Percentiles rank a stretch among this genome's conserved stretches.
Evolutionary conservation across 2,888 invertebrate species (phyloP).

Genomic region (Alcis repandata): DNA sequence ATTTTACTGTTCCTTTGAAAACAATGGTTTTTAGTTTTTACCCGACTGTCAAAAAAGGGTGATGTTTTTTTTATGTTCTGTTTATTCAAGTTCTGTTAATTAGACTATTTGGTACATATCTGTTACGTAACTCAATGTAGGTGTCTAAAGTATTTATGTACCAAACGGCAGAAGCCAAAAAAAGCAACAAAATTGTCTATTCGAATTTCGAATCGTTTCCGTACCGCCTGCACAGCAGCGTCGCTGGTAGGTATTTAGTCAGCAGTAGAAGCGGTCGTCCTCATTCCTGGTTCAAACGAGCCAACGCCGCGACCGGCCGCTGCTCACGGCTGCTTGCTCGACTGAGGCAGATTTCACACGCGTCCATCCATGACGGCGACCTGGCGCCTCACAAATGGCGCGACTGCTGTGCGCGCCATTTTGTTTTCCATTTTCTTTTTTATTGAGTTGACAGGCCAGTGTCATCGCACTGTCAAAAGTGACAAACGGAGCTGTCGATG

Average conservation of each 20-base stretch:
- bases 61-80: neutral
- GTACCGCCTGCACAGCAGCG: neutral
- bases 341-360: conserved; percentile 36
- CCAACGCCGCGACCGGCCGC: conserved; percentile 8
- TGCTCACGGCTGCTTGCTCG: neutral
- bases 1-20: neutral
- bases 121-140: too few species aligned
- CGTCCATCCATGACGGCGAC: conserved; percentile 39
- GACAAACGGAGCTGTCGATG: conserved; percentile 15
- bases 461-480: conserved; percentile 37
- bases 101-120: too few species aligned
- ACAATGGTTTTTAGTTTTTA: conserved; percentile 3
- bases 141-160: neutral
- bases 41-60: neutral
- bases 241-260: conserved; percentile 8
- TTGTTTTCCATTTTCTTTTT: conserved; percentile 36
- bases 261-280: conserved; percentile 18
- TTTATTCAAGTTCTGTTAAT: neutral
- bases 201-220: conserved; percentile 6
- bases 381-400: conserved; percentile 34
- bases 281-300: conserved; percentile 30
- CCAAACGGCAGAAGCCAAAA: neutral
- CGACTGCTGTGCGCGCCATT: conserved; percentile 26
- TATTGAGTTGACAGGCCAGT: conserved; percentile 24
- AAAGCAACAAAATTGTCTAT: neutral